Evolutionary conservation across 2,113 vertebrate species (phyloP).

Genomic region (Solenodon paradoxus): DNA sequence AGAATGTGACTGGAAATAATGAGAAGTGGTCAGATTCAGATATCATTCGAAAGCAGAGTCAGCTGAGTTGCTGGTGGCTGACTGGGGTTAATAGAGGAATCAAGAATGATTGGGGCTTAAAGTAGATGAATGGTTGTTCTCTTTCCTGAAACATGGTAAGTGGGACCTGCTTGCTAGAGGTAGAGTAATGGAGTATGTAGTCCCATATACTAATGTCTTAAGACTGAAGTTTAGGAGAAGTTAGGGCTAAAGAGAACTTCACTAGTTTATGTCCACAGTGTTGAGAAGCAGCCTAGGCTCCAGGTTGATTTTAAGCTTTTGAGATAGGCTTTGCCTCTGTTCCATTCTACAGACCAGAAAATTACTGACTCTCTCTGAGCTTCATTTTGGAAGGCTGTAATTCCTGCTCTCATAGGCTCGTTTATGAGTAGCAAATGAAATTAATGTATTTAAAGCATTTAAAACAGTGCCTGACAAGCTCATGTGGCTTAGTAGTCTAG

Average conservation of each 20-base stretch:
- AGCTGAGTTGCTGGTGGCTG: background rate
- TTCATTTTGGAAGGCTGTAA: slow-evolving; percentile 6
- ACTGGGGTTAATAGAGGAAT: background rate
- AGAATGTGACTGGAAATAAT: background rate
- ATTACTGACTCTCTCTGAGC: background rate
- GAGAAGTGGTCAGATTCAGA: background rate
- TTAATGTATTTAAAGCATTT: background rate
- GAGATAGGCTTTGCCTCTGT: background rate
- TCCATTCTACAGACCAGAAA: background rate
- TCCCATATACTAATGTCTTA: background rate
- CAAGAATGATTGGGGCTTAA: background rate
- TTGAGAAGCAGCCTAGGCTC: background rate
- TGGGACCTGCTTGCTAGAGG: background rate
- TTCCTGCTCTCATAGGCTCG: background rate
- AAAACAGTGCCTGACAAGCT: too few species aligned
- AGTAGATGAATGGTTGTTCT: background rate
- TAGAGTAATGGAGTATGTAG: background rate
- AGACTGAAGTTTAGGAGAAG: background rate
- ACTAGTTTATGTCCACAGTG: background rate
- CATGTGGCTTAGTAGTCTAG: too few species aligned
- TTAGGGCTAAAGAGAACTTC: background rate
- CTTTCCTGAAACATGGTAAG: slow-evolving; percentile 7
- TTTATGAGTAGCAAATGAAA: slow-evolving; percentile 8
- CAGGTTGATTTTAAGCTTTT: background rate
- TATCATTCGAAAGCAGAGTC: slow-evolving; percentile 14